Percentiles rank a stretch among this genome's conserved stretches.
Conservation (phyloP, 2,888 invertebrate genomes). For the Pharmacophagus antenor region DNA sequence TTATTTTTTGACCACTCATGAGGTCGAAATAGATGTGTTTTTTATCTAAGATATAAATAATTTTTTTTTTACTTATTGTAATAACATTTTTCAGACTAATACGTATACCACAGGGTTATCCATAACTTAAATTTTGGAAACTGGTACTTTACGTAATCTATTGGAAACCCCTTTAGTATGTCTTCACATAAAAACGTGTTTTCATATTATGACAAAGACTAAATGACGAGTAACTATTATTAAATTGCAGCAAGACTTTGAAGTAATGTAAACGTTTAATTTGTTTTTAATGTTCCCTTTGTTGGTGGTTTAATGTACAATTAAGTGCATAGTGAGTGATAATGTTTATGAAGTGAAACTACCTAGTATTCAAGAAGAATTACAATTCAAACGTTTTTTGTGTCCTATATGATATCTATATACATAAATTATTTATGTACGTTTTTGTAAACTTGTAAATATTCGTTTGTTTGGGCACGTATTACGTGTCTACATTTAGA, state of each 20-base stretch:
- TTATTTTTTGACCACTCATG: too few relatives aligned
- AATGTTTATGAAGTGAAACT: slow-evolving; percentile 6
- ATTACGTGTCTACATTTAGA: too few relatives aligned
- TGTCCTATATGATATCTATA: not conserved
- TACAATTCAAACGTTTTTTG: not conserved
- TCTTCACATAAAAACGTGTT: not conserved
- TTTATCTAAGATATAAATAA: too few relatives aligned
- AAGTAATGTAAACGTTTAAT: slow-evolving; percentile 14
- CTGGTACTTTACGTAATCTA: not conserved
- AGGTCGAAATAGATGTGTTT: too few relatives aligned
- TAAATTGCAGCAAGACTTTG: slow-evolving; percentile 13
- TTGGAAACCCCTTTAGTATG: too few relatives aligned
- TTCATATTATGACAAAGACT: not conserved
- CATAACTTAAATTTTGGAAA: not conserved
- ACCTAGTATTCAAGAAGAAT: not conserved
- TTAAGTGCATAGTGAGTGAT: slow-evolving; percentile 8
- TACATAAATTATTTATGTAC: not conserved
- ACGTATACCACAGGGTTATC: not conserved
- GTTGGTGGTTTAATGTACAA: slow-evolving; percentile 12
- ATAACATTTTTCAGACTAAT: slow-evolving; percentile 38
- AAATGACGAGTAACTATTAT: slow-evolving; percentile 3
- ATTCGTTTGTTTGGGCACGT: too few relatives aligned
- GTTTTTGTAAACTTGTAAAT: too few relatives aligned
- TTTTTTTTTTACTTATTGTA: too few relatives aligned
- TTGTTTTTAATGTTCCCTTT: slow-evolving; percentile 27